Evolutionary conservation across 2,888 invertebrate species (phyloP).

Genomic region (Acanthoscelides obtectus): DNA sequence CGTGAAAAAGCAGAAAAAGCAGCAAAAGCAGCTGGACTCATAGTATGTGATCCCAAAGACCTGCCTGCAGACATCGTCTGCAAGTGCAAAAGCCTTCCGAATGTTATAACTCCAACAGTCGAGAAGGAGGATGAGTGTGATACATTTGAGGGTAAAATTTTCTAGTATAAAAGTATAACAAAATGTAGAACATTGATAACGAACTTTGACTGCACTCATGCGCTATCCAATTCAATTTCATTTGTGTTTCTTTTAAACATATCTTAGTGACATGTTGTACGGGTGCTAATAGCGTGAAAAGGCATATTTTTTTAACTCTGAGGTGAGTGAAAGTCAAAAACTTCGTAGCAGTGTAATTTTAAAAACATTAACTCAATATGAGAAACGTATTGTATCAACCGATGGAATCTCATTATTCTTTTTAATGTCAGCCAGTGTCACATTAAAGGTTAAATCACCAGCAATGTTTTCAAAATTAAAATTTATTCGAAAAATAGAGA

Average conservation of each 20-base stretch:
- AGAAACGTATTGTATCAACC: no score
- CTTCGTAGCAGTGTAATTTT: no score
- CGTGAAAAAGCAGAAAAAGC: constrained; percentile 35
- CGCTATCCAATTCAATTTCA: no score
- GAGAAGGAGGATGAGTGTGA: neutral
- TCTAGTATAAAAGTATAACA: no score
- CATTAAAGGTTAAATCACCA: neutral
- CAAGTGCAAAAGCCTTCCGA: constrained; percentile 14
- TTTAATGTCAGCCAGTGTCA: neutral
- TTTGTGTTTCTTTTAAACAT: no score
- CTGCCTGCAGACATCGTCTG: constrained; percentile 10
- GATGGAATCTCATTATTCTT: neutral
- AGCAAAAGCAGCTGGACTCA: constrained; percentile 36
- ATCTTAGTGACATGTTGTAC: no score
- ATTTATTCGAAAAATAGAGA: neutral
- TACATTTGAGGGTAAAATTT: neutral
- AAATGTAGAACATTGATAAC: no score
- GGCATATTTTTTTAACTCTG: no score
- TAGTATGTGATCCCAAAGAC: constrained; percentile 31
- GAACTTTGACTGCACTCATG: no score
- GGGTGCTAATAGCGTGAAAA: no score
- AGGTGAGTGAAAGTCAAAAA: no score
- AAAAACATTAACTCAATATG: no score
- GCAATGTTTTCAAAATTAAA: neutral
- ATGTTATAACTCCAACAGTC: constrained; percentile 19